Percentiles rank a stretch among this genome's conserved stretches.
Conservation (phyloP, 2,113 vertebrate genomes). For the Pygoscelis adeliae region DNA sequence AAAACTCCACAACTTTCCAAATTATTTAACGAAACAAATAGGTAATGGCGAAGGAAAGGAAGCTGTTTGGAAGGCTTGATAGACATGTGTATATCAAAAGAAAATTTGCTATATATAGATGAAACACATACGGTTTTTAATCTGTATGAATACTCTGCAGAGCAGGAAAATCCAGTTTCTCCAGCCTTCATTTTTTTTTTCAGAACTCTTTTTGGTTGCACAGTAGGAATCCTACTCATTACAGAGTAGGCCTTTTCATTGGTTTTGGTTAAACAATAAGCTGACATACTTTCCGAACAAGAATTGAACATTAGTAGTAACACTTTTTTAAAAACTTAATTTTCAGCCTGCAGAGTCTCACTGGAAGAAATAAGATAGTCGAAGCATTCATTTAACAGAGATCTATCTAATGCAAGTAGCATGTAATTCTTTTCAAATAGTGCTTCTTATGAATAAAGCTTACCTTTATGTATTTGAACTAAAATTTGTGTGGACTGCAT, state of each 20-base stretch:
- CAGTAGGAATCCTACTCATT: neutral
- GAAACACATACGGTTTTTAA: neutral
- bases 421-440: neutral
- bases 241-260: neutral
- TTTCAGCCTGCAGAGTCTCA: neutral
- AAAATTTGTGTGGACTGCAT: neutral
- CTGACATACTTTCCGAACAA: neutral
- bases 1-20: neutral
- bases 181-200: neutral
- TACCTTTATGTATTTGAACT: neutral
- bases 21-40: neutral
- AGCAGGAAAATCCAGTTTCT: neutral
- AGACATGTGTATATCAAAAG: neutral
- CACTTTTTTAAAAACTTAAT: rapidly evolving
- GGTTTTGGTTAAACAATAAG: neutral
- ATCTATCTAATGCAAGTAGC: neutral
- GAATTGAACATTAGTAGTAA: neutral
- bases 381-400: neutral
- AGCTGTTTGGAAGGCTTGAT: neutral
- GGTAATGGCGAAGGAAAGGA: neutral
- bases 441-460: neutral
- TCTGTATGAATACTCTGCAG: neutral
- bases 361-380: neutral
- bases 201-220: neutral
- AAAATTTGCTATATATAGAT: neutral